Evolutionary conservation across 1,140 invertebrate genomes (phyloP), one percentile per base, ranked within the genome.

Genomic region (Neelides sp.): DNA sequence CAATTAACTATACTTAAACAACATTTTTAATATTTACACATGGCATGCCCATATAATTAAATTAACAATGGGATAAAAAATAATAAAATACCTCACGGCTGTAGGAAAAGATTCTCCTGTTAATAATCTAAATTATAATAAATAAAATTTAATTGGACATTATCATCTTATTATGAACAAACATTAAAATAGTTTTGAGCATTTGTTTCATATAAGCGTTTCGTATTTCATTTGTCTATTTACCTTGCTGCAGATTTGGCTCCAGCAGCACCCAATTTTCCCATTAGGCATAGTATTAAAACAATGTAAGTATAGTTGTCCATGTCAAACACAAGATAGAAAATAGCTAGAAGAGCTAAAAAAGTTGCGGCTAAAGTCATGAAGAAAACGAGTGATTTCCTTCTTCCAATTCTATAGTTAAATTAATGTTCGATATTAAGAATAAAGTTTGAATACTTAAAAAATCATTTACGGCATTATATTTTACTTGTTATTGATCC

Each of bases 321-420:
- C 23, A 52, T 23, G 8, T 48, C 35, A 3, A 50, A 13, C 23
- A 36, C 15, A 30, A 52, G 30, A 30, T 49, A 40, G 12, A 52
- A 34, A 22, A 52, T 26, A 10, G 50, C 50, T 10, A 57, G 23
- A 4, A 26, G 7, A 2, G 47, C 40, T 23, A 57, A 19, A 13
- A 57, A 49, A 2, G 50, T 32, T n/a, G 55, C 45, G 13, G 55
- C 22, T 1, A 57, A n/a, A 7, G 44, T 41, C 27, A 45, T 36
- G 27, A 28, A 45, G 4, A 34, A 13, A 3, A 43, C 19, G 13
- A 52, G 19, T 0, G 50, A 19, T 36, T 28, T 52, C n/a, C 47
- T 34, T 37, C 55, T 15, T 13, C 55, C 55, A 32, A 52, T 42
- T 34, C 54, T 54, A 22, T 17, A 54, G 10, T n/a, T n/a, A 48